phyloP scores from a whole-genome alignment of 2,888 invertebrate genomes.

The Selenia dentaria region DNA sequence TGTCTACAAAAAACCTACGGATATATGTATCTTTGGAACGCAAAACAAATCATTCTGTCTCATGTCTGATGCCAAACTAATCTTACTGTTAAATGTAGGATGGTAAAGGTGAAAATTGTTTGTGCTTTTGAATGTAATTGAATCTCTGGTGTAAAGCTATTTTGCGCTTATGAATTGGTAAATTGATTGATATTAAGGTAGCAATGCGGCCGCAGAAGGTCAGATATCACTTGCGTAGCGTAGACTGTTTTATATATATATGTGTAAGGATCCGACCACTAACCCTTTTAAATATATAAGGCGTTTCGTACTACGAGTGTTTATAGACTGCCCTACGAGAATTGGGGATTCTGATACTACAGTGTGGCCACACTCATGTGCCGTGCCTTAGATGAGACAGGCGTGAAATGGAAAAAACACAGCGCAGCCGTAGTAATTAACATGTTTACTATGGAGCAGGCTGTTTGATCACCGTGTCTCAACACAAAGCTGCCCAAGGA shows the following conservation, averaged over 20 bases:
- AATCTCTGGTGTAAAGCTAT: constrained; percentile 26
- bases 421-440: no score
- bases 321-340: no score
- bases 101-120: constrained; percentile 4
- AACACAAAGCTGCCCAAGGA: no score
- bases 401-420: no score
- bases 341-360: no score
- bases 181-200: constrained; percentile 29
- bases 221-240: constrained; percentile 9
- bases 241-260: background rate
- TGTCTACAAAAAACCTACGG: constrained; percentile 17
- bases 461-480: no score
- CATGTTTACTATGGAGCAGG: no score
- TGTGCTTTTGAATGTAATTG: constrained; percentile 21
- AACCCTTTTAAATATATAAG: no score
- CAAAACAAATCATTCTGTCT: constrained; percentile 29
- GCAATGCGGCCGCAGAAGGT: constrained; percentile 18
- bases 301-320: no score
- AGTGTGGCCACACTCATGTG: no score
- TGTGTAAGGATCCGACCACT: no score
- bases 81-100: background rate
- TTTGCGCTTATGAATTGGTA: constrained; percentile 28
- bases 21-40: constrained; percentile 24
- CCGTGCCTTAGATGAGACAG: no score
- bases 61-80: background rate